Evolutionary conservation across 2,113 vertebrate genomes (phyloP).

Genomic region (Anhinga anhinga): DNA sequence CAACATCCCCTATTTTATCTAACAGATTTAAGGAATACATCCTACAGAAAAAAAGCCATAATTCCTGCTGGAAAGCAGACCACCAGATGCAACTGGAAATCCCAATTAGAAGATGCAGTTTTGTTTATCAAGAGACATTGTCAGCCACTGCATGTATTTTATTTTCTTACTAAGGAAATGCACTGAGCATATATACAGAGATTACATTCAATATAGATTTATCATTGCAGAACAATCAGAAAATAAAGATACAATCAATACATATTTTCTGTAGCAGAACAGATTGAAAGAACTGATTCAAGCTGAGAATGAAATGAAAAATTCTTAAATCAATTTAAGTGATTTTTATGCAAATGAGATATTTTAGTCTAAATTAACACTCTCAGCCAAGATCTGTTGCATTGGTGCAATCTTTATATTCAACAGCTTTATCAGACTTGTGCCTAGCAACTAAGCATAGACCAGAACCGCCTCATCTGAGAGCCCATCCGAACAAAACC

Average conservation of each 20-base stretch:
- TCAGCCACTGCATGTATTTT: neutral
- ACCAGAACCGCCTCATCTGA: neutral
- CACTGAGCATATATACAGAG: neutral
- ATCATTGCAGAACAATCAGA: neutral
- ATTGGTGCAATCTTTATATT: neutral
- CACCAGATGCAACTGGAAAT: neutral
- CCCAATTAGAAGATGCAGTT: neutral
- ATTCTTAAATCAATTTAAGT: neutral
- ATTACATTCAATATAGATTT: neutral
- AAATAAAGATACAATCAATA: neutral
- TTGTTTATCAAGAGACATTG: neutral
- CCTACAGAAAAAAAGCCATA: neutral
- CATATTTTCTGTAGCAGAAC: neutral
- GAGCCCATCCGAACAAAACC: neutral
- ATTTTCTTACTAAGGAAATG: slow-evolving; percentile 36
- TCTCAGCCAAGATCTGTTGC: neutral
- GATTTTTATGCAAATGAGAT: neutral
- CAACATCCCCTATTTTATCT: neutral
- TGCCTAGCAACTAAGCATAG: neutral
- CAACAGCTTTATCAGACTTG: neutral
- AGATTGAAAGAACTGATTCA: neutral
- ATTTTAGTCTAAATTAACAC: neutral
- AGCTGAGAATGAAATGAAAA: neutral
- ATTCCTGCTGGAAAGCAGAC: neutral
- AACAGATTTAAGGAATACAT: neutral